phyloP scores from a whole-genome alignment of 2,888 invertebrate genomes.

The Pandemis heparana region DNA sequence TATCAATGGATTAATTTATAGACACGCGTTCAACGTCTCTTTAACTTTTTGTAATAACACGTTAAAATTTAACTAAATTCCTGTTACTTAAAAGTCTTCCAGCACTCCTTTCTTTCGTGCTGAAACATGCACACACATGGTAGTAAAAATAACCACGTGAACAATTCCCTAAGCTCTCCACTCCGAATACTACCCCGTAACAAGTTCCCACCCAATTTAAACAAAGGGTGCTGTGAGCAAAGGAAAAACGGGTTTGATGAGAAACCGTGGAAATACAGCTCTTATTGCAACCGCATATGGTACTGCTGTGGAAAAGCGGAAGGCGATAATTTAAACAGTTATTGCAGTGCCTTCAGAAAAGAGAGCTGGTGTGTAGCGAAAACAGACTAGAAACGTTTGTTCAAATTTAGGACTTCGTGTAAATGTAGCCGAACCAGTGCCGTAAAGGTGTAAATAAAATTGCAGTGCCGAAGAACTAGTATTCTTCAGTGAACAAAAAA shows the following conservation, averaged over 20 bases:
- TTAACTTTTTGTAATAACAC: too few species aligned
- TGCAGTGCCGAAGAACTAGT: too few species aligned
- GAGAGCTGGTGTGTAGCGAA: constrained; percentile 7
- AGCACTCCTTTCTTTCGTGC: too few species aligned
- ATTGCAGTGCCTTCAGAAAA: constrained; percentile 32
- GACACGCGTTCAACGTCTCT: too few species aligned
- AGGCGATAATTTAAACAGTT: constrained; percentile 37
- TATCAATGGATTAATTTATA: too few species aligned
- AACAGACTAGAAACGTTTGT: constrained; percentile 16
- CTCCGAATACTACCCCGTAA: constrained; percentile 29
- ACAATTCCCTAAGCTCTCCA: constrained; percentile 21
- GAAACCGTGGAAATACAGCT: constrained; percentile 8
- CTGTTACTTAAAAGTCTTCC: too few species aligned
- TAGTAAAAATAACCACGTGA: constrained; percentile 10
- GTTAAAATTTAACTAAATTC: too few species aligned
- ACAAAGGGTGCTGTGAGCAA: constrained; percentile 30
- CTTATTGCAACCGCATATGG: constrained; percentile 14
- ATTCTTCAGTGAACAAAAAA: too few species aligned
- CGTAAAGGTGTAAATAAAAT: too few species aligned
- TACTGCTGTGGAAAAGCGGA: not conserved
- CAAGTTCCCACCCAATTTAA: constrained; percentile 40
- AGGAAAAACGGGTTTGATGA: constrained; percentile 28
- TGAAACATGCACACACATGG: too few species aligned
- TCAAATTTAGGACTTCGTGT: not conserved
- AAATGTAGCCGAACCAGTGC: too few species aligned